These are phyloP conservation scores for Coilia nasus DNA, from an alignment of 2,797 vertebrate genomes.

Conservation along the genomic window DNA sequence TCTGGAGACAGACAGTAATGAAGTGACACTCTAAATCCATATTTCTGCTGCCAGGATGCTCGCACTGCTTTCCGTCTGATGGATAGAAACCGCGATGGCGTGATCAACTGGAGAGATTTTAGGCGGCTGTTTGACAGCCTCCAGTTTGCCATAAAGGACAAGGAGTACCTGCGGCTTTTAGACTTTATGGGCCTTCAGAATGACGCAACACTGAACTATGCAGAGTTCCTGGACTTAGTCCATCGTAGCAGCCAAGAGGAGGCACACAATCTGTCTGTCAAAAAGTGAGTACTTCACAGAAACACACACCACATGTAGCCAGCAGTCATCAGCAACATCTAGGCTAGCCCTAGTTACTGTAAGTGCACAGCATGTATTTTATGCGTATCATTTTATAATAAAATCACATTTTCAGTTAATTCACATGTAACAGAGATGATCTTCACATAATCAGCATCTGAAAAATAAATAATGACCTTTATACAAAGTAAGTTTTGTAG, in stretches of 20 bases:
- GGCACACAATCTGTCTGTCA: conserved; percentile 25
- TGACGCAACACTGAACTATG: conserved; percentile 64
- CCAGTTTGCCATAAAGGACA: conserved; percentile 61
- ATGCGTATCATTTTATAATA: not conserved
- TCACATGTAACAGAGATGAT: not conserved
- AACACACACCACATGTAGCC: not conserved
- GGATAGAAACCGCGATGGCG: conserved; percentile 70
- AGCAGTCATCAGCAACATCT: not conserved
- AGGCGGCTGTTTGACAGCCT: conserved; percentile 64
- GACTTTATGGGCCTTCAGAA: conserved; percentile 67
- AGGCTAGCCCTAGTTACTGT: not conserved
- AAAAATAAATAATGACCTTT: too few relatives aligned
- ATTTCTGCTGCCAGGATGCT: conserved; percentile 63
- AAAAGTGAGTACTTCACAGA: conserved; percentile 51
- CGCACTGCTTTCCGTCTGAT: conserved; percentile 73
- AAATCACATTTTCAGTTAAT: not conserved
- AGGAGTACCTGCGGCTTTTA: conserved; percentile 67
- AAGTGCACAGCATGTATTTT: not conserved
- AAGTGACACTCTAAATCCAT: not conserved
- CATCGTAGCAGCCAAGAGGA: conserved; percentile 49
- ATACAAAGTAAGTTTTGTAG: too few relatives aligned
- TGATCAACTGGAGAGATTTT: conserved; percentile 69
- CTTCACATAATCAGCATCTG: too few relatives aligned
- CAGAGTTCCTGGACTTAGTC: conserved; percentile 69
- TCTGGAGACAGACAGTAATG: not conserved